A percentile compares a stretch with the other conserved stretches of the same genome.
Conservation (phyloP, 2,113 vertebrate species). For the Leuciscus idus region DNA sequence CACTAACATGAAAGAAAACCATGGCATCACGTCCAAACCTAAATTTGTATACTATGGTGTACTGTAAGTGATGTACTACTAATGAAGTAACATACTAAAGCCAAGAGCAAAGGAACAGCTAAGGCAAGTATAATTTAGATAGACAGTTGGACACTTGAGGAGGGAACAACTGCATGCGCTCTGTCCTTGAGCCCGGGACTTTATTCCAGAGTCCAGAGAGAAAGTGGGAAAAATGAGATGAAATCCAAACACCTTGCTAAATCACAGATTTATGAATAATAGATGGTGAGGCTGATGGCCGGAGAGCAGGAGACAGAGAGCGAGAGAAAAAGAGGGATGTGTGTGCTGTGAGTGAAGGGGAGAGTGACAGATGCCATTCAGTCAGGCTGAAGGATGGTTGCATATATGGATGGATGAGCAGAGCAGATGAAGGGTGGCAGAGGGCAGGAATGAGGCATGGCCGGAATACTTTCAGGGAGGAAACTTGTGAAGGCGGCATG, state of each 20-base stretch:
- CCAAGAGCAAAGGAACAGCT: neutral
- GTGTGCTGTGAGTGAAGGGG: constrained; percentile 13
- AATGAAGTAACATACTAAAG: neutral
- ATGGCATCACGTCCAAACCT: neutral
- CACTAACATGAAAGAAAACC: neutral
- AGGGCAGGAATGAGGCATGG: constrained; percentile 18
- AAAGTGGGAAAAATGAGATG: constrained; percentile 24
- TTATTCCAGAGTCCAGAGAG: constrained; percentile 43
- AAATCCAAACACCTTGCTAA: constrained; percentile 65
- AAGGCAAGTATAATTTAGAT: constrained; percentile 5
- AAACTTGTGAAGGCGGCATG: neutral
- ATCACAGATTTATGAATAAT: constrained; percentile 75
- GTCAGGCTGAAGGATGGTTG: constrained; percentile 40
- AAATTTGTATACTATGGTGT: neutral
- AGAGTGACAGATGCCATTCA: constrained; percentile 45
- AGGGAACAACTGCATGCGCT: neutral
- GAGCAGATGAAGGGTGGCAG: constrained; percentile 25
- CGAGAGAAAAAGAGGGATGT: constrained; percentile 53
- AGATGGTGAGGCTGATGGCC: constrained; percentile 70
- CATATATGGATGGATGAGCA: constrained; percentile 32
- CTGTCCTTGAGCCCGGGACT: constrained; percentile 33
- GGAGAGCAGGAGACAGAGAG: constrained; percentile 55
- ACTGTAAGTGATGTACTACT: neutral
- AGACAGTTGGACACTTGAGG: constrained; percentile 1
- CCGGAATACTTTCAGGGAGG: neutral